Percentiles rank a stretch among this genome's conserved stretches.
phyloP scores from a whole-genome alignment of 2,113 vertebrate genomes.

The Capreolus pygargus region DNA sequence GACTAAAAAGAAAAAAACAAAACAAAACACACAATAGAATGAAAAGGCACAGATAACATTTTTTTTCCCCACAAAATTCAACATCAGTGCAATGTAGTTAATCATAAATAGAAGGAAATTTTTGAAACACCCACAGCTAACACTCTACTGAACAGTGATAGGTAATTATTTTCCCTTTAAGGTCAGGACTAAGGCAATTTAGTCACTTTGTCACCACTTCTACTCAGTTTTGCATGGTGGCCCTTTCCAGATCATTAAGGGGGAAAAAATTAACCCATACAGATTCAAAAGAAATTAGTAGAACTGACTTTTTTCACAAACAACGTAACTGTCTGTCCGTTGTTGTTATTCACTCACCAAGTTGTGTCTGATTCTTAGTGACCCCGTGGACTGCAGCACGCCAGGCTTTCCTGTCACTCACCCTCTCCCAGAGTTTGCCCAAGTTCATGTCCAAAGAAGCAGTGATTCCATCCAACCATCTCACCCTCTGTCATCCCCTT shows the following conservation, averaged over 20 bases:
- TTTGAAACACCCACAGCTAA: not conserved
- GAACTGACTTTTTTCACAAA: not conserved
- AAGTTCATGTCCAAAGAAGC: not conserved
- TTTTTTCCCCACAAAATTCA: not conserved
- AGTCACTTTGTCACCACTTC: not conserved
- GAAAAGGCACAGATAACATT: not conserved
- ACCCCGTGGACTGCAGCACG: not conserved
- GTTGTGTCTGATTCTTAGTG: not conserved
- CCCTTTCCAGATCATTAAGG: not conserved
- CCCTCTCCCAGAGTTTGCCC: not conserved
- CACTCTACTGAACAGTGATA: not conserved
- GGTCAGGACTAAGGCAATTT: not conserved
- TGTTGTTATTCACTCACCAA: not conserved
- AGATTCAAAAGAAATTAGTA: not conserved
- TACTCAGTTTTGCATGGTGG: not conserved
- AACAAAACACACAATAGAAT: not conserved
- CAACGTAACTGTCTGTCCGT: accelerated
- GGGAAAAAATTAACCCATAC: not conserved
- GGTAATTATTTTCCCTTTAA: not conserved
- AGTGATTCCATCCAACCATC: not conserved
- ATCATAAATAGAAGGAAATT: not conserved
- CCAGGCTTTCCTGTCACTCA: not conserved
- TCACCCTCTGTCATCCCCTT: not conserved
- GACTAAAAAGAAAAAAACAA: not conserved
- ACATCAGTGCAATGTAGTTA: not conserved